Evolutionary conservation across 2,113 vertebrate genomes (phyloP), one percentile per base, ranked within the genome.

Genomic region (Paradisaea rubra): DNA sequence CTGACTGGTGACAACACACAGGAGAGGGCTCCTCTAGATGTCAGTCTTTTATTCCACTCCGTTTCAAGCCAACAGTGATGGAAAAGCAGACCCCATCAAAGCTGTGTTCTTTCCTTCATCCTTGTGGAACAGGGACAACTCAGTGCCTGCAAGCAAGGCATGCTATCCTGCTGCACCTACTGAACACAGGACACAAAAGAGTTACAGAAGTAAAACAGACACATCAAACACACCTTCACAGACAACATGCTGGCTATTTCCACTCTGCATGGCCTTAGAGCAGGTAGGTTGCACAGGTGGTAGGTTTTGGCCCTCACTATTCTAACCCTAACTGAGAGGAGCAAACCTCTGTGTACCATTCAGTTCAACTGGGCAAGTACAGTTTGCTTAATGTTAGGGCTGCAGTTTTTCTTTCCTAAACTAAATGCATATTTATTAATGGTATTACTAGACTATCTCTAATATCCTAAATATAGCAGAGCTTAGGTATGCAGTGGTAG

Each of bases 171-270:
- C 66, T 45, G 59, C 60, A 77, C 71, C 92, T 93, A 13, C 4
- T 25, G 25, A 89, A 86, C 0, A 2, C 21, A 81, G 0, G 1
- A 82, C 23, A 42, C 59, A 86, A 20, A 49, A 13, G 23, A 81
- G 24, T 74, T 81, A 87, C 10, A 56, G 3, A 49, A 73, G 20
- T 16, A 49, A 53, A 65, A 63, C 2, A 50, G 0, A 23, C 20
- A 28, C 49, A 49, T 39, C 39, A 22, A 66, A 73, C 15, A 49
- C 33, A 49, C 11, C 23, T 37, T 52, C 39, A 30, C 20, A 61
- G 45, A 44, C 11, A 33, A 52, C 6, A 17, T 0, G 1, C 9
- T 45, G 37, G 13, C 59, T 53, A 0, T 39, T 82, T 76, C 45
- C n/a, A 41, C 44, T 73, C 68, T 4, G 71, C 21, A 18, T 30